Base-by-base conservation (phyloP, 2,888 invertebrate genomes). In the Volucella zonaria region DNA sequence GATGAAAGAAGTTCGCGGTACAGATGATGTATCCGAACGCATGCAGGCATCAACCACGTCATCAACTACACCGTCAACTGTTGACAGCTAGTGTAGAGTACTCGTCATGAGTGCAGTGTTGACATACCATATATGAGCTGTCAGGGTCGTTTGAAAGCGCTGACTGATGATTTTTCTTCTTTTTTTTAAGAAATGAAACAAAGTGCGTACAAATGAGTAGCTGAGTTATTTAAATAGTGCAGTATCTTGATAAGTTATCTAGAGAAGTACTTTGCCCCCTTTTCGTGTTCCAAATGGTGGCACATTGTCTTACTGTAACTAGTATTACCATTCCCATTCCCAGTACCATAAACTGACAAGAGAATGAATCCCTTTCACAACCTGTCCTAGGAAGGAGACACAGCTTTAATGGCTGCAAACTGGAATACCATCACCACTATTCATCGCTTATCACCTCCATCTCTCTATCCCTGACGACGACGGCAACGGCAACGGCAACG, bases 381-480 rank as follows among this genome's bases (percentile, higher is more conserved):
- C 56, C 38, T 38, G 4, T 8, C 8, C n/a, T n/a, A n/a, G 31
- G 6, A 12, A n/a, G 15, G 12, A 2, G 38, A 40, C 8, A 38
- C 40, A 9, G 49, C 38, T 38, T 47, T 62, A 62, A 64, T 64
- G 15, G 31, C 15, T 31, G 15, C 15, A 49, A 31, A 38, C 38
- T 12, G n/a, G 9, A 43, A 12, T 6, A 43, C 15, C 18, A 12
- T 12, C 40, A 52, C 62, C 51, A 75, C 43, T 52, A 64, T 64
- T 31, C 64, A 70, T 78, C 15, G 71, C 71, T 78, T 77, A 77
- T 71, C 78, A 78, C 18, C 18, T 58, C 15, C 23, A 66, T 73
- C 77, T 71, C 6, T 6, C 42, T 43, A 43, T 47, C 42, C 54
- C 47, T 3, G 18, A 54, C 54, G 54, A 49, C 3, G 10, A 47